These are phyloP conservation scores for Cheilosia urbana DNA, from an alignment of 2,888 invertebrate genomes.

Conservation along the genomic window DNA sequence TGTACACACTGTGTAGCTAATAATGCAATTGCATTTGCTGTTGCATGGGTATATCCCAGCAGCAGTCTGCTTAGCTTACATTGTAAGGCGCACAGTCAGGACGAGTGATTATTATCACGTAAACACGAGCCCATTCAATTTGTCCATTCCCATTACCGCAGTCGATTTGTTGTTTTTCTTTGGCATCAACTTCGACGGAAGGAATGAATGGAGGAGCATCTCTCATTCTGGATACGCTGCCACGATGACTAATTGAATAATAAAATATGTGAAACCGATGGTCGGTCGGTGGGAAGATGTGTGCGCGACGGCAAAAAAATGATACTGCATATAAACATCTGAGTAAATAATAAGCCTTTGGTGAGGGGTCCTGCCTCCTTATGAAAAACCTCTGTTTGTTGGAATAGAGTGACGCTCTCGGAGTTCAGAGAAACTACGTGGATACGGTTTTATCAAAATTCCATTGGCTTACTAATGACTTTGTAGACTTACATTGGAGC, in stretches of 20 bases:
- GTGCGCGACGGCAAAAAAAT: too few species aligned
- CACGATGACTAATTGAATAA: slow-evolving; percentile 49
- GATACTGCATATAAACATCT: slow-evolving; percentile 6
- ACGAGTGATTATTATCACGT: slow-evolving; percentile 58
- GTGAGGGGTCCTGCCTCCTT: slow-evolving; percentile 15
- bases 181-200: background rate
- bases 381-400: background rate
- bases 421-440: too few species aligned
- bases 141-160: slow-evolving; percentile 13
- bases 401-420: too few species aligned
- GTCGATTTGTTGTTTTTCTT: background rate
- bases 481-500: too few species aligned
- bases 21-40: slow-evolving; percentile 15
- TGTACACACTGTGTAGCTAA: background rate
- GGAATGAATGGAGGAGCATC: slow-evolving; percentile 11
- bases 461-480: too few species aligned
- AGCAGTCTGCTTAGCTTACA: background rate
- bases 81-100: slow-evolving; percentile 27
- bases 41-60: background rate
- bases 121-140: slow-evolving; percentile 51
- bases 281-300: slow-evolving; percentile 10
- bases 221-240: slow-evolving; percentile 1
- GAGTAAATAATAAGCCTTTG: slow-evolving; percentile 5
- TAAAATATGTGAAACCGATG: slow-evolving; percentile 29
- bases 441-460: too few species aligned